Evolutionary conservation across 2,888 invertebrate genomes (phyloP).

Genomic region (Mesodorylaimus sp.): DNA sequence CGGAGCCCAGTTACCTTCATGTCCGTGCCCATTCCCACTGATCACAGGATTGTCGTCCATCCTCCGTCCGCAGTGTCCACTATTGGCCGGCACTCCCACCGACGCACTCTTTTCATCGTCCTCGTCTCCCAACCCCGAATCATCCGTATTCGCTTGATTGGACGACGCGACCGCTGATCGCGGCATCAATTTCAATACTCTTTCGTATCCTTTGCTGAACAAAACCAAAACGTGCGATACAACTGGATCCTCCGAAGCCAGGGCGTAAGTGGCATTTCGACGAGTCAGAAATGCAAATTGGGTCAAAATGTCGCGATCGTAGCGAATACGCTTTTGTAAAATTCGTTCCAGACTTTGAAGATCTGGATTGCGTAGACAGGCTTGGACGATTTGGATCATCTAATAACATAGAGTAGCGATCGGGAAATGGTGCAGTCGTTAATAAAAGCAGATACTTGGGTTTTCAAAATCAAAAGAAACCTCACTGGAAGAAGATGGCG

Average conservation of each 20-base stretch:
- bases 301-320: conserved; percentile 29
- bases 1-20: too few species aligned
- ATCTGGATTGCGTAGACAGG: conserved; percentile 27
- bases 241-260: conserved; percentile 19
- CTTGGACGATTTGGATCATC: conserved; percentile 27
- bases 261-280: conserved; percentile 12
- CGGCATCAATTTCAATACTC: background rate
- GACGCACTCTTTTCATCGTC: background rate
- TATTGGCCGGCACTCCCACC: too few species aligned
- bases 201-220: conserved; percentile 19
- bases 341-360: conserved; percentile 26
- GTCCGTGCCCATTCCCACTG: too few species aligned
- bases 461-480: too few species aligned
- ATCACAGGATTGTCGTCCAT: too few species aligned
- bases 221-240: conserved; percentile 21
- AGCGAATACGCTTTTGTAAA: conserved; percentile 29
- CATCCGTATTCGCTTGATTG: background rate
- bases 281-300: conserved; percentile 18
- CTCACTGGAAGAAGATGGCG: too few species aligned
- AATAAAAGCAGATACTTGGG: too few species aligned
- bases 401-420: too few species aligned
- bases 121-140: background rate
- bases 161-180: too few species aligned
- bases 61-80: too few species aligned
- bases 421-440: too few species aligned